Evolutionary conservation across 1,140 invertebrate genomes (phyloP).

Genomic region (Bombus superbus): DNA sequence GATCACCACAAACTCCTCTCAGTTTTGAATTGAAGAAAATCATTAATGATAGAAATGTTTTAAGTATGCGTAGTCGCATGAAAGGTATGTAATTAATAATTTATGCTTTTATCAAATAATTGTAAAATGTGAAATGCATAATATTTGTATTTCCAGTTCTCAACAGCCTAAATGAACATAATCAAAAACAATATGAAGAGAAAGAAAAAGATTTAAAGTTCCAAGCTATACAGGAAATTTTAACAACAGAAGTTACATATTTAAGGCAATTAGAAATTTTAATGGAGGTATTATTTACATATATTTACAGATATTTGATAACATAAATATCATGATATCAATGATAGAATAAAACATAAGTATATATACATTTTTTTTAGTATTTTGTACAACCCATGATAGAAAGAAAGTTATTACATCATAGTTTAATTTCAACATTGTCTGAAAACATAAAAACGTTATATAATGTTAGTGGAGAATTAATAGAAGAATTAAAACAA

Average conservation of each 20-base stretch:
- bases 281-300: constrained; percentile 82
- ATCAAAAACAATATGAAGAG: constrained; percentile 77
- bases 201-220: constrained; percentile 81
- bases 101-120: constrained; percentile 22
- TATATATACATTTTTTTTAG: constrained; percentile 72
- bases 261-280: constrained; percentile 87
- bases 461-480: constrained; percentile 88
- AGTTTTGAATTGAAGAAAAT: constrained; percentile 85
- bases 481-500: constrained; percentile 86
- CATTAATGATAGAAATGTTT: constrained; percentile 85
- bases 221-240: constrained; percentile 86
- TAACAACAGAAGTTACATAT: constrained; percentile 89
- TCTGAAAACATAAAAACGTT: constrained; percentile 89
- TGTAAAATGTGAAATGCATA: constrained; percentile 33
- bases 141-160: constrained; percentile 78
- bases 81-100: constrained; percentile 76
- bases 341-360: neutral
- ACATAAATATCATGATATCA: constrained; percentile 15
- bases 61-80: constrained; percentile 85
- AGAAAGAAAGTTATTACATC: constrained; percentile 84
- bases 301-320: constrained; percentile 15
- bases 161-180: constrained; percentile 81
- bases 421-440: constrained; percentile 83
- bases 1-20: constrained; percentile 82
- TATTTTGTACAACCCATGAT: constrained; percentile 88